Base-by-base conservation (phyloP, 1,140 invertebrate genomes). In the Delia radicum region DNA sequence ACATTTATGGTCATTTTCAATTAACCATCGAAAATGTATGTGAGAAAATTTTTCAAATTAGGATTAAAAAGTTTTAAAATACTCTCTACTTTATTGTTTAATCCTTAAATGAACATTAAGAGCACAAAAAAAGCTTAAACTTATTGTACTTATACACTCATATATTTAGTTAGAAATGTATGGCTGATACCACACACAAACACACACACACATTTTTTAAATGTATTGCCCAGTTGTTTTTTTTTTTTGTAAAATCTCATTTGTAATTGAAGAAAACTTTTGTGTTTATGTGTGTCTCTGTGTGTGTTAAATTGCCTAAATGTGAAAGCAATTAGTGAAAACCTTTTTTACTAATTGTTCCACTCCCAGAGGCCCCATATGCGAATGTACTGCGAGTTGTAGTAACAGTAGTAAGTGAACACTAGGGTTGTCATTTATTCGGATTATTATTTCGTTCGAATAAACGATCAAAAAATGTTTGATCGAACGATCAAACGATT, bases 261-360 rank as follows among this genome's bases (percentile, higher is more conserved):
- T 55, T 55, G 18, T 21, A 55, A 21, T 55, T 55, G 48, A 21
- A 42, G 12, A 42, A 42, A 42, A 42, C 37, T 42, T 42, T 42
- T 42, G 18, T 55, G 5, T 55, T 15, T 55, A 18, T 55, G 48
- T 55, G n/a, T 21, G 48, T 21, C 4, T 24, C 4, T 55, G n/a
- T 55, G 10, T 33, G 15, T 69, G 65, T 33, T 69, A 69, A 69
- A 69, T 69, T 69, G 65, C 65, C 65, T 33, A 69, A 69, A 69
- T 69, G 65, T 69, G 29, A 69, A 69, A 69, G 65, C 65, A 69
- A 69, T 69, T 69, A 69, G 65, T 37, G 65, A 33, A 33, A 69
- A 69, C 65, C 29, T 69, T 69, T 69, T 69, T 33, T 33, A 69
- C 65, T 33, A 69, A 69, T 69, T 33, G 29, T 33, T 31, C 31